These are phyloP conservation scores for Pterois miles DNA, from an alignment of 2,797 vertebrate genomes.

Conservation along the genomic window DNA sequence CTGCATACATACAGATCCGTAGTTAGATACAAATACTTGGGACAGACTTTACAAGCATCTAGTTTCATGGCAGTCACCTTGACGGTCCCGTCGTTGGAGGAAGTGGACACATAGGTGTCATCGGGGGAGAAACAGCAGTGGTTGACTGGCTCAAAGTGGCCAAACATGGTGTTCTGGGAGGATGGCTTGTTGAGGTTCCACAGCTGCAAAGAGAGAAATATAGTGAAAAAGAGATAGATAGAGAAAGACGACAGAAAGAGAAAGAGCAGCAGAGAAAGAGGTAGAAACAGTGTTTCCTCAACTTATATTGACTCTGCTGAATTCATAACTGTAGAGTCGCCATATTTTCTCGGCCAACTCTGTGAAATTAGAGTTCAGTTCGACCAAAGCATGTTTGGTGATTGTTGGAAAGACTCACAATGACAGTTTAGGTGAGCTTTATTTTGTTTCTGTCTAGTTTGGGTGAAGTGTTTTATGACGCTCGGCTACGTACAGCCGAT, in stretches of 20 bases:
- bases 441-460: too few relatives aligned
- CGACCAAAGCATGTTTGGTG: too few relatives aligned
- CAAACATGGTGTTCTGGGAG: conserved; percentile 95
- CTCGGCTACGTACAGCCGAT: too few relatives aligned
- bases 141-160: conserved; percentile 88
- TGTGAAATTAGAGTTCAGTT: too few relatives aligned
- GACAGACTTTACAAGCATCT: neutral
- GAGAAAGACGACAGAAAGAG: neutral
- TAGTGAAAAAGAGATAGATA: neutral
- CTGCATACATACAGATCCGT: conserved; percentile 68
- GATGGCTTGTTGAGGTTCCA: conserved; percentile 90
- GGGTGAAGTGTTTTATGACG: too few relatives aligned
- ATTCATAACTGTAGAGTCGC: too few relatives aligned
- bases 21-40: neutral
- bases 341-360: too few relatives aligned
- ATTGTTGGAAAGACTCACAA: too few relatives aligned
- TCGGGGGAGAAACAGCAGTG: conserved; percentile 97
- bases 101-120: conserved; percentile 90
- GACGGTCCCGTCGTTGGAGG: conserved; percentile 92
- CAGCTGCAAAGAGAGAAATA: conserved; percentile 75
- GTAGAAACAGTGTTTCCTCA: neutral
- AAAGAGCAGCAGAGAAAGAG: neutral
- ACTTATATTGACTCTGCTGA: too few relatives aligned
- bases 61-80: conserved; percentile 82
- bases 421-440: too few relatives aligned